A percentile compares a stretch with the other conserved stretches of the same genome.
phyloP scores from a whole-genome alignment of 2,888 invertebrate genomes.

The Capitulum mitella region DNA sequence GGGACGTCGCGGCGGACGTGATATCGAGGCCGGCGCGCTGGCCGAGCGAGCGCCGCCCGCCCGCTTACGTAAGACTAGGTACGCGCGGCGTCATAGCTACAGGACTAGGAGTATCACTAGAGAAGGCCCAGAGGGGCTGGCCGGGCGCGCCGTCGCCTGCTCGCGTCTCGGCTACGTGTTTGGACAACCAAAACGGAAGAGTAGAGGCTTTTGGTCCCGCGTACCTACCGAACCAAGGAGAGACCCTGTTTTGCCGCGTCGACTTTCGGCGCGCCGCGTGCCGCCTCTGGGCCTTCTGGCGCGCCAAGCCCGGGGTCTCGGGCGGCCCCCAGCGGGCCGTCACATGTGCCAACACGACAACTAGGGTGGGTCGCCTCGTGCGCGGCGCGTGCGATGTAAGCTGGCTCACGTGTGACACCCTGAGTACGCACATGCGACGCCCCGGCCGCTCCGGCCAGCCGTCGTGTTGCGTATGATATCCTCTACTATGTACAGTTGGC shows the following conservation, averaged over 20 bases:
- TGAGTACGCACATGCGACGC: too few relatives aligned
- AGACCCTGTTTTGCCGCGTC: neutral
- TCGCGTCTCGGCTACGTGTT: neutral
- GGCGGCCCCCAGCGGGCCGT: too few relatives aligned
- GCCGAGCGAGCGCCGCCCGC: neutral
- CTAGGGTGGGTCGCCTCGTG: too few relatives aligned
- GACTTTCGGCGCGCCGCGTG: neutral
- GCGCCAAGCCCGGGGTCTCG: neutral
- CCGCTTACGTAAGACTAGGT: neutral
- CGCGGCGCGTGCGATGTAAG: too few relatives aligned
- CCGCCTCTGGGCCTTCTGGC: neutral
- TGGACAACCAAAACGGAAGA: neutral
- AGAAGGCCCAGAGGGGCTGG: neutral
- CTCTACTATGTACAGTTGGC: neutral
- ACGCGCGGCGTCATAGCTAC: neutral
- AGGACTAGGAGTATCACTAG: constrained; percentile 1
- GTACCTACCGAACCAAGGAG: neutral
- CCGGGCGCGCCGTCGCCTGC: neutral
- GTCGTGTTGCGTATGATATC: neutral
- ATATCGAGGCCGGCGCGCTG: neutral
- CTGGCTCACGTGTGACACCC: too few relatives aligned
- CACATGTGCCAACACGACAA: too few relatives aligned
- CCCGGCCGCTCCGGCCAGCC: too few relatives aligned
- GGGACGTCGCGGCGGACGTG: neutral
- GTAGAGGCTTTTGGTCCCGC: neutral